A percentile compares a stretch with the other conserved stretches of the same genome.
Evolutionary conservation across 2,113 vertebrate species (phyloP).

Genomic region (Emydura subglobosa): DNA sequence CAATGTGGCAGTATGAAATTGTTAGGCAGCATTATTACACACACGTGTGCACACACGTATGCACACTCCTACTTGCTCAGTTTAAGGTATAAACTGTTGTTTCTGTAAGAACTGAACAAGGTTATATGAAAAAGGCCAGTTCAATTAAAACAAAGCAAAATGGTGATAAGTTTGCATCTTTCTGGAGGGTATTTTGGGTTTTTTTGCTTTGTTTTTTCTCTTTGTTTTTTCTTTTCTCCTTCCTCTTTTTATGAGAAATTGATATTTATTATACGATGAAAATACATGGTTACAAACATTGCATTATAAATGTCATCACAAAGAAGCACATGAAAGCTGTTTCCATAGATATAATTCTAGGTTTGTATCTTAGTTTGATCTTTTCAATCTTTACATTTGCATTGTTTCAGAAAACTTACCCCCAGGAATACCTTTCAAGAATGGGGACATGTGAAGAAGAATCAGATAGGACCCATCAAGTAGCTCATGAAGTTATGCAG

Average conservation of each 20-base stretch:
- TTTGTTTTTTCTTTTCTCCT: constrained; percentile 41
- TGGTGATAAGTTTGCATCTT: constrained; percentile 36
- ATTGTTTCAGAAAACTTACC: constrained; percentile 52
- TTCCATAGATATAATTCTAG: constrained; percentile 60
- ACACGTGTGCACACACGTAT: background rate
- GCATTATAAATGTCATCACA: constrained; percentile 61
- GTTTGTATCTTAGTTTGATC: constrained; percentile 39
- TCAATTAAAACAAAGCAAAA: constrained; percentile 72
- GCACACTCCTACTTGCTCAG: constrained; percentile 64
- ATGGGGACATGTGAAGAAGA: constrained; percentile 9
- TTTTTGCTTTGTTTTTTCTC: background rate
- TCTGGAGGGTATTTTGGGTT: background rate
- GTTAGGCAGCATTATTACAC: constrained; percentile 76
- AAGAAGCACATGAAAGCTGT: constrained; percentile 60
- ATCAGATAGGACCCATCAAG: background rate
- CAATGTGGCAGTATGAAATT: constrained; percentile 77
- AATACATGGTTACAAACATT: constrained; percentile 71
- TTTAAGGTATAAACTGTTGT: constrained; percentile 77
- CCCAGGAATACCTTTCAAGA: background rate
- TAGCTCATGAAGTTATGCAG: background rate
- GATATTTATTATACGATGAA: constrained; percentile 79
- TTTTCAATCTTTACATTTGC: constrained; percentile 48
- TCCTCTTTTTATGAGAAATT: constrained; percentile 71
- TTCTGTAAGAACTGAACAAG: constrained; percentile 71
- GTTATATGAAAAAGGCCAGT: constrained; percentile 74